Conservation (phyloP, 2,113 vertebrate species). For the Bothrops jararaca region DNA sequence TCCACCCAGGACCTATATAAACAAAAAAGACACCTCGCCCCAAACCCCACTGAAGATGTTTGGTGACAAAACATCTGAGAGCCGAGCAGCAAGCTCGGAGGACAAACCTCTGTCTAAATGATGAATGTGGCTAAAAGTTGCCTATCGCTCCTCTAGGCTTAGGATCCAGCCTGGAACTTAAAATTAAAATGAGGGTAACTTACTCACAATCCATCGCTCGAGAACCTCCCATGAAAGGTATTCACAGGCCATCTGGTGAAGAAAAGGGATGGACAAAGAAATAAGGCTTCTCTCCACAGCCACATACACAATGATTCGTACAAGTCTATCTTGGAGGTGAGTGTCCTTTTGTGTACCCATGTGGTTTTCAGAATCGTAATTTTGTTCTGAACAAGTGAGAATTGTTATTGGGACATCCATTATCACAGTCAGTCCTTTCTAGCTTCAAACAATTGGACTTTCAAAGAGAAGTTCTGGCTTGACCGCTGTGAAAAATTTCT, state of each 20-base stretch:
- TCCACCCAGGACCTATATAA: no score
- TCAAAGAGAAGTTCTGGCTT: not conserved
- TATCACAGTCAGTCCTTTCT: not conserved
- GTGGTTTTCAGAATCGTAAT: not conserved
- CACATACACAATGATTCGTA: not conserved
- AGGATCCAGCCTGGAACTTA: not conserved
- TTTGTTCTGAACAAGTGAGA: not conserved
- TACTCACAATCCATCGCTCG: conserved; percentile 92
- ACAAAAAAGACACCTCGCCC: no score
- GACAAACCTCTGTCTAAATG: no score
- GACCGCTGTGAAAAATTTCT: not conserved
- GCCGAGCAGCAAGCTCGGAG: no score
- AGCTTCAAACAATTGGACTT: not conserved
- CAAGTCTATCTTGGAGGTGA: not conserved
- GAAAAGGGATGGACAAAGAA: conserved; percentile 18
- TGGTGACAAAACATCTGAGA: no score
- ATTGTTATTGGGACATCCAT: not conserved
- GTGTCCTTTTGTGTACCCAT: not conserved
- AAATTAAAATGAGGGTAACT: conserved; percentile 55
- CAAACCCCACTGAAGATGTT: no score
- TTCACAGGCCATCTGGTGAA: conserved; percentile 85
- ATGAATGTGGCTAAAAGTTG: not conserved
- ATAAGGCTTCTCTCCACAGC: not conserved
- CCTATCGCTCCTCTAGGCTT: not conserved
- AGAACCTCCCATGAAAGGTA: conserved; percentile 89